Conservation (phyloP, 2,888 invertebrate genomes). For the Meandrusa payeni region DNA sequence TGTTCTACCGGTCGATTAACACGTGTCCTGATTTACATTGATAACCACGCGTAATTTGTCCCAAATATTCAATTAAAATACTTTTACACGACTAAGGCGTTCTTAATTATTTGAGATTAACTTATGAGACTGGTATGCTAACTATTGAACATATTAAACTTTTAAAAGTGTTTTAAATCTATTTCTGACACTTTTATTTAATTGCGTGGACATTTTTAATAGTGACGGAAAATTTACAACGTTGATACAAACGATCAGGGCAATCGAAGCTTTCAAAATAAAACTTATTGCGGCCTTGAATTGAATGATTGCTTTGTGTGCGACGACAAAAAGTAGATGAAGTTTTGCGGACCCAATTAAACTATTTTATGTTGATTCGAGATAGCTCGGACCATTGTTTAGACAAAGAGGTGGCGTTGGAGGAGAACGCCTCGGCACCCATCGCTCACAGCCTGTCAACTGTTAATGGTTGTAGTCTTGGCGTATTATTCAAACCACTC, state of each 20-base stretch:
- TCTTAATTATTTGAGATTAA: conserved; percentile 5
- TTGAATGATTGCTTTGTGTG: conserved; percentile 41
- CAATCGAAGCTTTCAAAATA: conserved; percentile 36
- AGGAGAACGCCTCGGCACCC: conserved; percentile 49
- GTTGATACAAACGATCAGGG: conserved; percentile 13
- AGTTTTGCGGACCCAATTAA: conserved; percentile 75
- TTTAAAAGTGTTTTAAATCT: conserved; percentile 7
- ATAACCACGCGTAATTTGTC: not conserved
- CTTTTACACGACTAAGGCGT: conserved; percentile 1
- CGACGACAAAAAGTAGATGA: conserved; percentile 42
- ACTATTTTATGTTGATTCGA: conserved; percentile 71
- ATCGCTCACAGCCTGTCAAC: conserved; percentile 75
- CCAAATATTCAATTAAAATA: too few species aligned
- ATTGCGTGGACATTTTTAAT: conserved; percentile 15
- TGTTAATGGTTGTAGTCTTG: conserved; percentile 62
- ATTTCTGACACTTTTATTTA: conserved; percentile 9
- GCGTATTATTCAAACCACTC: conserved; percentile 52
- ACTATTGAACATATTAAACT: conserved; percentile 8
- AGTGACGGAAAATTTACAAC: conserved; percentile 18
- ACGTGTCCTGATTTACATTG: too few species aligned
- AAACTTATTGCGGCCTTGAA: conserved; percentile 40
- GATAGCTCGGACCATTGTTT: conserved; percentile 73
- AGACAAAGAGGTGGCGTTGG: conserved; percentile 61
- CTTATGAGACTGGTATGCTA: conserved; percentile 5
- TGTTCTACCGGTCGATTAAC: too few species aligned